These are phyloP conservation scores for Spodoptera littoralis DNA, from an alignment of 2,888 invertebrate genomes.

Conservation along the genomic window DNA sequence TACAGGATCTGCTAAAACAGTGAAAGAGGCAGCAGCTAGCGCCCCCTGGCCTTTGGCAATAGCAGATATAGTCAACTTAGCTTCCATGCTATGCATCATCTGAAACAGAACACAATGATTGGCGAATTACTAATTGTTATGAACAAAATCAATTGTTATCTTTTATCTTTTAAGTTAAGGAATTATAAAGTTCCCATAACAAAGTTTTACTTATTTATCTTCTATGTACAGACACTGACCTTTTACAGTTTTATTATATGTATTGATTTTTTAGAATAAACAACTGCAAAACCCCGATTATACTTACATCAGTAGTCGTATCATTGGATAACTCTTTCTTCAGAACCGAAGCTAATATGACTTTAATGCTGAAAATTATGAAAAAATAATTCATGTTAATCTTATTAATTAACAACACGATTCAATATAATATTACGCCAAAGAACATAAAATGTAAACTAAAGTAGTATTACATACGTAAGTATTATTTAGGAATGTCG, in stretches of 20 bases:
- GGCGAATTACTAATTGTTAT: too few species aligned
- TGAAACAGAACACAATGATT: conserved; percentile 44
- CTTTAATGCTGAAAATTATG: conserved; percentile 72
- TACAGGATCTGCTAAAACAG: conserved; percentile 71
- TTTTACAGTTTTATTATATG: too few species aligned
- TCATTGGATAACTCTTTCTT: conserved; percentile 71
- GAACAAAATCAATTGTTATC: too few species aligned
- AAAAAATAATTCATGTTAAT: not conserved
- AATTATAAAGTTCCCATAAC: too few species aligned
- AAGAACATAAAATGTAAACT: too few species aligned
- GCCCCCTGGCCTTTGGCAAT: conserved; percentile 77
- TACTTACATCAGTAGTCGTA: conserved; percentile 69
- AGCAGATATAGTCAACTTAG: conserved; percentile 71
- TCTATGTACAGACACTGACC: too few species aligned
- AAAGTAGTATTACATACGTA: too few species aligned
- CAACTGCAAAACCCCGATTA: too few species aligned
- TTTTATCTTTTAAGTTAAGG: too few species aligned
- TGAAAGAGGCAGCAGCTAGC: conserved; percentile 78
- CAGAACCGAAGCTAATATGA: conserved; percentile 71
- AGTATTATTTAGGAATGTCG: not conserved
- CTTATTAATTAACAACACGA: not conserved
- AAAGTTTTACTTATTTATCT: too few species aligned
- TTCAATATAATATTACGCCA: too few species aligned
- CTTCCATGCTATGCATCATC: conserved; percentile 72
- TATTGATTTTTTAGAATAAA: too few species aligned